Percentiles rank a stretch among this genome's conserved stretches.
Evolutionary conservation across 2,888 invertebrate genomes (phyloP).

Genomic region (Papilio protenor): DNA sequence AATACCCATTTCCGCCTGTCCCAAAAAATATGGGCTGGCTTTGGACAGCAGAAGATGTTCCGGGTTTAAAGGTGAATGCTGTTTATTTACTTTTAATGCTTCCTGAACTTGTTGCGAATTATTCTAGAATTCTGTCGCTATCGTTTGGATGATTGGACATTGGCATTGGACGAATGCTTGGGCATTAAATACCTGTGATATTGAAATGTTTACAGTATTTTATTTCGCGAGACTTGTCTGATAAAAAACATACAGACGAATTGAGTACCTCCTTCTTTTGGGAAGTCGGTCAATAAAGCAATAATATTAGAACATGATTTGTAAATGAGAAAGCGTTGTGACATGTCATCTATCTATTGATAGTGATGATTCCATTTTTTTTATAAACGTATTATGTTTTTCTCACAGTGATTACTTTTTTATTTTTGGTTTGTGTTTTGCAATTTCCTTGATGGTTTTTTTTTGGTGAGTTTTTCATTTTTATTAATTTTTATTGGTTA

Average conservation of each 20-base stretch:
- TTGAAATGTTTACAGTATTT: no score
- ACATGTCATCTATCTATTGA: no score
- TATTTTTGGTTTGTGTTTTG: not conserved
- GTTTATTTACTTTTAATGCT: slow-evolving; percentile 20
- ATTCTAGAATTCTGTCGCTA: not conserved
- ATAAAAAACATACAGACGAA: no score
- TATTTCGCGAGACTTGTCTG: not conserved
- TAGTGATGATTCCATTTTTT: no score
- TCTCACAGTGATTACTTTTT: not conserved
- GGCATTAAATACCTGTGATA: not conserved
- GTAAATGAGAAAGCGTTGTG: no score
- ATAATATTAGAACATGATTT: no score
- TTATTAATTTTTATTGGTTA: not conserved
- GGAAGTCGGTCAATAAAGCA: no score
- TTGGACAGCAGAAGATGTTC: slow-evolving; percentile 77
- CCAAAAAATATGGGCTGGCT: slow-evolving; percentile 80
- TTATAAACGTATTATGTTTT: no score
- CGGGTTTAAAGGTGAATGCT: slow-evolving; percentile 71
- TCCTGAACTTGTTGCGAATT: not conserved
- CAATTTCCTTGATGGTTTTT: not conserved
- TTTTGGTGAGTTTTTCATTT: not conserved
- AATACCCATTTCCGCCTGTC: slow-evolving; percentile 70
- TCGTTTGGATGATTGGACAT: not conserved
- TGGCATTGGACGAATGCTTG: no score
- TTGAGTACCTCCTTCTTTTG: no score